phyloP scores from a whole-genome alignment of 2,888 invertebrate genomes.

The Oscheius onirici region DNA sequence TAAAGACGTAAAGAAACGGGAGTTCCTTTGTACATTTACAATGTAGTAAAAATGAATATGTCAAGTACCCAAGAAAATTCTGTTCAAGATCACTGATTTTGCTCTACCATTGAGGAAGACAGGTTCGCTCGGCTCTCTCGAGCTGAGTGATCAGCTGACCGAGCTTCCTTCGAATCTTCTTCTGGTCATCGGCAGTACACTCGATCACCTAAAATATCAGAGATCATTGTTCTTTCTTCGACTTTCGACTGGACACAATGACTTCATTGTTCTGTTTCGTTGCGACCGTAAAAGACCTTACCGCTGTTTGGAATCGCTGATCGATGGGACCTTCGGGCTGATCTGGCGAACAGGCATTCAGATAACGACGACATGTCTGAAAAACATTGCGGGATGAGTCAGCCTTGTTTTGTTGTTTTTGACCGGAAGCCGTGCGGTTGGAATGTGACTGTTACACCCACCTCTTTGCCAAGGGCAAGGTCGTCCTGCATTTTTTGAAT shows the following conservation, averaged over 20 bases:
- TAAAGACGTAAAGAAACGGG: too few species aligned
- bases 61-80: slow-evolving; percentile 5
- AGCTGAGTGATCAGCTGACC: slow-evolving; percentile 59
- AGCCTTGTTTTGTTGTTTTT: not conserved
- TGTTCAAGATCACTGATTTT: not conserved
- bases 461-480: slow-evolving; percentile 53
- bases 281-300: slow-evolving; percentile 6
- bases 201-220: slow-evolving; percentile 68
- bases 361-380: slow-evolving; percentile 67
- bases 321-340: slow-evolving; percentile 71
- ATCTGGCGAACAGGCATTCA: slow-evolving; percentile 73
- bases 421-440: not conserved
- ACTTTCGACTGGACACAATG: slow-evolving; percentile 5
- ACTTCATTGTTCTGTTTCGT: not conserved
- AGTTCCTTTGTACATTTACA: slow-evolving; percentile 1
- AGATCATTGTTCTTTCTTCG: not conserved
- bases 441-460: slow-evolving; percentile 26
- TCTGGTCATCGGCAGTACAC: slow-evolving; percentile 74
- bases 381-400: slow-evolving; percentile 29
- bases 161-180: slow-evolving; percentile 68
- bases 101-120: slow-evolving; percentile 40
- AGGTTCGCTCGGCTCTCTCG: slow-evolving; percentile 55
- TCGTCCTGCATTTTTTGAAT: slow-evolving; percentile 61
- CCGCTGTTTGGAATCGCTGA: slow-evolving; percentile 67
- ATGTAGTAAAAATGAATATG: not conserved